phyloP scores from a whole-genome alignment of 2,113 vertebrate species.

The Aspidoscelis tigris region DNA sequence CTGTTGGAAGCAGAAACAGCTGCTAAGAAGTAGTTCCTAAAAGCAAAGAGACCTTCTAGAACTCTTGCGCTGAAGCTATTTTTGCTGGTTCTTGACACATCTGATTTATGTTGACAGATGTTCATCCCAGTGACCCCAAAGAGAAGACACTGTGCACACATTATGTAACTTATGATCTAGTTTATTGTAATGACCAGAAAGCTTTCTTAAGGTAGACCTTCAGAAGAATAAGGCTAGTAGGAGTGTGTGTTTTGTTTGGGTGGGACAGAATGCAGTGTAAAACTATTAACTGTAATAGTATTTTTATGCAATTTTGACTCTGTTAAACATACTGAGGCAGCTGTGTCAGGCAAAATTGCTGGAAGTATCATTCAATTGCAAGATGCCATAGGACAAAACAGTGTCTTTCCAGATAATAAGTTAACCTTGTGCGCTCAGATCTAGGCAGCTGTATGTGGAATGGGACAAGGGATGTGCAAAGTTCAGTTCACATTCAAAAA shows the following conservation, averaged over 20 bases:
- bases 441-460: too few species aligned
- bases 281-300: not conserved
- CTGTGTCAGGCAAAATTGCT: too few species aligned
- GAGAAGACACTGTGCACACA: constrained; percentile 6
- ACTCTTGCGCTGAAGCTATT: constrained; percentile 53
- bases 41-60: constrained; percentile 66
- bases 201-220: not conserved
- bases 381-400: too few species aligned
- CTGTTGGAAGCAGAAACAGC: constrained; percentile 41
- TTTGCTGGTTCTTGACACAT: constrained; percentile 53
- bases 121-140: constrained; percentile 15
- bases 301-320: not conserved
- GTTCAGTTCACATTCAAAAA: too few species aligned
- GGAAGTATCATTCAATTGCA: too few species aligned
- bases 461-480: too few species aligned
- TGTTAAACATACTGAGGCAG: too few species aligned
- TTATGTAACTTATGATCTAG: constrained; percentile 44
- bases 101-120: constrained; percentile 47
- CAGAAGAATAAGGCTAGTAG: constrained; percentile 15
- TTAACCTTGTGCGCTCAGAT: too few species aligned
- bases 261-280: not conserved
- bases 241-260: not conserved
- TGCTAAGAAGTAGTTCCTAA: constrained; percentile 59
- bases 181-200: constrained; percentile 23
- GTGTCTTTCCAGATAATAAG: too few species aligned